A percentile compares a stretch with the other conserved stretches of the same genome.
These are phyloP conservation scores for Bombus waltoni DNA, from an alignment of 1,140 invertebrate species.

Conservation along the genomic window DNA sequence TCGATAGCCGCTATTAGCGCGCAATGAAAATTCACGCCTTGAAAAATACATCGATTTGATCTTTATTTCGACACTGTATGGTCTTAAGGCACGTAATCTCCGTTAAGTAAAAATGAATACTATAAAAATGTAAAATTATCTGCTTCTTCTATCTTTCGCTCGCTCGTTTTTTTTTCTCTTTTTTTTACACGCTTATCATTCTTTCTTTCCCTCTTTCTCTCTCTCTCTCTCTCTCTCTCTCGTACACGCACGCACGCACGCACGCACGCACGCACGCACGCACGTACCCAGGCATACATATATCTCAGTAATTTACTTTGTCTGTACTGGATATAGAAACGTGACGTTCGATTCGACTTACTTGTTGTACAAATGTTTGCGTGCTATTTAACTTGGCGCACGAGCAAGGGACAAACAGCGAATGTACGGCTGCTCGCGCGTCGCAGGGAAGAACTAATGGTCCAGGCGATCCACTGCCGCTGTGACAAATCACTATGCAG, in stretches of 20 bases:
- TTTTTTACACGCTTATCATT: conserved; percentile 6
- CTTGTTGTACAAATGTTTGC: conserved; percentile 19
- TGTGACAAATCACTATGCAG: not conserved
- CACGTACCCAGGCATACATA: not conserved
- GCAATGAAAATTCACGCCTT: not conserved
- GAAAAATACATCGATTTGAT: not conserved
- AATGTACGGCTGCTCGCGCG: not conserved
- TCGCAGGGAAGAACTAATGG: not conserved
- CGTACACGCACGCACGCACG: not conserved
- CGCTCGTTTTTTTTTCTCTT: not conserved
- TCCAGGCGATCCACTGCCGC: not conserved
- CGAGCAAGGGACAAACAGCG: not conserved
- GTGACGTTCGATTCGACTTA: conserved; percentile 14
- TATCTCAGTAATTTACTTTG: not conserved
- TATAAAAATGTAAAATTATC: conserved; percentile 47
- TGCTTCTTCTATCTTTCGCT: not conserved
- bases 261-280: no score
- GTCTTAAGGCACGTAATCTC: conserved; percentile 35
- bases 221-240: conserved; percentile 35
- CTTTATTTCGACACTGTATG: conserved; percentile 6
- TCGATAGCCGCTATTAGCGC: not conserved
- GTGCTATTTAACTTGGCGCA: conserved; percentile 6
- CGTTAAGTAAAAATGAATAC: conserved; percentile 19
- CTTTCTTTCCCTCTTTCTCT: conserved; percentile 37
- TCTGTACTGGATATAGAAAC: not conserved